Conservation (phyloP, 2,888 invertebrate genomes). For the Acholoe squamosa region DNA sequence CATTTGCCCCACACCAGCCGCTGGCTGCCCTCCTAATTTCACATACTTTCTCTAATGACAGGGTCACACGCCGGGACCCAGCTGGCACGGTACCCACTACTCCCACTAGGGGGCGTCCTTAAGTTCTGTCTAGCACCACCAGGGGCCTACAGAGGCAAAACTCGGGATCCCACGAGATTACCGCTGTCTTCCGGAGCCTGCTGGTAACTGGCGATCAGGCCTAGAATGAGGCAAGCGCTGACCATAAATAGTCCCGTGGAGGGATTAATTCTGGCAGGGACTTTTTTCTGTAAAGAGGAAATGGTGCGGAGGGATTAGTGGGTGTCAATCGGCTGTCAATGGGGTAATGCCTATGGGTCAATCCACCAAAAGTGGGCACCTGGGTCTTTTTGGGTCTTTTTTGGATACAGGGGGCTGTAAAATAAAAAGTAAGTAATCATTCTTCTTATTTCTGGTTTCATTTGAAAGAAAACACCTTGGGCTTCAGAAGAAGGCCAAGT, state of each 20-base stretch:
- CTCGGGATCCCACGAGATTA: conserved; percentile 12
- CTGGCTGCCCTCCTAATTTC: background rate
- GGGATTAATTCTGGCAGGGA: conserved; percentile 19
- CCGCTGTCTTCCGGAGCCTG: background rate
- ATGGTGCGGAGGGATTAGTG: background rate
- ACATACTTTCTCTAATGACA: background rate
- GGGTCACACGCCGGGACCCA: conserved; percentile 5
- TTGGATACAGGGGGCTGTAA: no score
- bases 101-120: background rate
- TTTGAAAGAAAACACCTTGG: no score
- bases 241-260: conserved; percentile 11
- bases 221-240: background rate
- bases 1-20: background rate
- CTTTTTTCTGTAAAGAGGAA: conserved; percentile 1
- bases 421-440: no score
- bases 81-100: background rate
- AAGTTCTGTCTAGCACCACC: background rate
- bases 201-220: background rate
- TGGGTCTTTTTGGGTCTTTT: no score
- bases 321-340: conserved; percentile 12
- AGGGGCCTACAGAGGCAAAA: background rate
- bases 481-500: no score
- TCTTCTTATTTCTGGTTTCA: no score
- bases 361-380: no score
- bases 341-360: no score